phyloP scores from a whole-genome alignment of 53 echinoderm and acorn worm species.

The Paelopatides confundens region DNA sequence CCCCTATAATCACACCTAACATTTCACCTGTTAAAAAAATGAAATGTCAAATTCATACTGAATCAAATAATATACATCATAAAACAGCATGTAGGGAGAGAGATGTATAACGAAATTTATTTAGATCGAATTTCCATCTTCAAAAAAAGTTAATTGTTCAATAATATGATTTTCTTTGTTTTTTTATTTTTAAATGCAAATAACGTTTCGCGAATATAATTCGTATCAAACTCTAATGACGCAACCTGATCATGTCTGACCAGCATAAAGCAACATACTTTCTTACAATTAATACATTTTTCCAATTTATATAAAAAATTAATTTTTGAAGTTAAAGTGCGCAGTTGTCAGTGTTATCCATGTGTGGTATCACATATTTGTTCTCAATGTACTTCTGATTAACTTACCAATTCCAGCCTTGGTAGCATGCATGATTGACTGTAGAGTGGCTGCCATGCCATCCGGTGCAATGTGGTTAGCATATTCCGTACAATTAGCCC shows the following conservation, averaged over 20 bases:
- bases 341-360: too few species aligned
- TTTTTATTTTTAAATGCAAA: too few species aligned
- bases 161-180: background rate
- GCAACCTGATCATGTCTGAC: too few species aligned
- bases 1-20: conserved; percentile 39
- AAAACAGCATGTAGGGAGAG: background rate
- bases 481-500: conserved; percentile 54
- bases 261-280: too few species aligned
- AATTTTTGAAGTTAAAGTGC: background rate
- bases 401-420: conserved; percentile 58
- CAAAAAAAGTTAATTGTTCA: background rate
- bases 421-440: conserved; percentile 45
- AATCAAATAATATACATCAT: background rate
- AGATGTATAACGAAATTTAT: background rate
- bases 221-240: too few species aligned
- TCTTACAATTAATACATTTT: too few species aligned
- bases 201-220: too few species aligned
- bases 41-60: background rate
- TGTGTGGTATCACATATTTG: background rate
- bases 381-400: background rate
- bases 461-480: conserved; percentile 56
- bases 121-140: too few species aligned
- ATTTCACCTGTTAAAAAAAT: conserved; percentile 35
- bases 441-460: conserved; percentile 58
- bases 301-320: background rate